A percentile compares a stretch with the other conserved stretches of the same genome.
phyloP scores from a whole-genome alignment of 2,888 invertebrate species.

The Diaprepes abbreviatus region DNA sequence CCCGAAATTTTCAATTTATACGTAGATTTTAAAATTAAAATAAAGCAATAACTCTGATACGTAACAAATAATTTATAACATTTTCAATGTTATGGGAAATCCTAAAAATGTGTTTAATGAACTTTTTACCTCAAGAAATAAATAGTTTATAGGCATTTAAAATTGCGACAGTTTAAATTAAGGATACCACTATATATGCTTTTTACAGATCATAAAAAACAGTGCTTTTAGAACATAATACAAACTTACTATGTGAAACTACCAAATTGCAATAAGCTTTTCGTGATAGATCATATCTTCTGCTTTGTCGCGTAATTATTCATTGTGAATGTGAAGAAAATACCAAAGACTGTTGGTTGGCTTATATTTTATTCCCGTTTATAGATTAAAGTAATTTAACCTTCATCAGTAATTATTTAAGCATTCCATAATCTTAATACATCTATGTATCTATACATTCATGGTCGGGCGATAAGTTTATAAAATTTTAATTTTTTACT shows the following conservation, averaged over 20 bases:
- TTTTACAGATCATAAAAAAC: too few relatives aligned
- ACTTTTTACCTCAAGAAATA: too few relatives aligned
- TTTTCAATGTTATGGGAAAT: too few relatives aligned
- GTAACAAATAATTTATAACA: too few relatives aligned
- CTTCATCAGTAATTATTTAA: conserved; percentile 41
- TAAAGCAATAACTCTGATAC: too few relatives aligned
- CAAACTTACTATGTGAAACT: conserved; percentile 20
- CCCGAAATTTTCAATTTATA: too few relatives aligned
- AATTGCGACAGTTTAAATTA: too few relatives aligned
- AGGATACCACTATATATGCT: too few relatives aligned
- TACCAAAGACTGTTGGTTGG: conserved; percentile 65
- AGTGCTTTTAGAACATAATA: too few relatives aligned
- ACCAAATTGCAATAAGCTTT: conserved; percentile 51
- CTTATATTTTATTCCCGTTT: conserved; percentile 53
- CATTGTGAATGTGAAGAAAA: conserved; percentile 65
- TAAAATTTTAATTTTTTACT: neutral
- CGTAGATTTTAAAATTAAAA: too few relatives aligned
- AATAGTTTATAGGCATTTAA: too few relatives aligned
- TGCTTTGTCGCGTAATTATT: conserved; percentile 66
- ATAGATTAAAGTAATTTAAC: conserved; percentile 45
- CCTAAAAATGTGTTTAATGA: too few relatives aligned
- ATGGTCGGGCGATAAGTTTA: neutral
- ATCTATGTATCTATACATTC: conserved; percentile 20
- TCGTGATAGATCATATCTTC: conserved; percentile 67
- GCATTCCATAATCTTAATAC: conserved; percentile 39